Evolutionary conservation across 2,888 invertebrate species (phyloP).

Genomic region (Habroteleia sp.): DNA sequence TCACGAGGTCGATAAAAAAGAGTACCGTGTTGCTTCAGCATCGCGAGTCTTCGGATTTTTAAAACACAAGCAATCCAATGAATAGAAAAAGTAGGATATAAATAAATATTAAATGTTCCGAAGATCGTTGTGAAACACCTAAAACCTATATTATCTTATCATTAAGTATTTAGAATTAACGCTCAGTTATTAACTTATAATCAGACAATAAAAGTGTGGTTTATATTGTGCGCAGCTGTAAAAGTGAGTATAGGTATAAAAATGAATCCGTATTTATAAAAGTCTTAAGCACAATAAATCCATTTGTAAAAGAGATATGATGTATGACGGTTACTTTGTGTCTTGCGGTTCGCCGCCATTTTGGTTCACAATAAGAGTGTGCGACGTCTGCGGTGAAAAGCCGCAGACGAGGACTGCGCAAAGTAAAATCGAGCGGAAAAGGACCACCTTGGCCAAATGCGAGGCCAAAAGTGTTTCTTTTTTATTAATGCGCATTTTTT

Average conservation of each 20-base stretch:
- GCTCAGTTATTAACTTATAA: conserved; percentile 28
- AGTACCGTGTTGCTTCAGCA: too few relatives aligned
- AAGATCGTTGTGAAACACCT: too few relatives aligned
- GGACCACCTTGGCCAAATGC: conserved; percentile 50
- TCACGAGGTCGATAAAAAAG: too few relatives aligned
- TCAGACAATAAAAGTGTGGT: conserved; percentile 38
- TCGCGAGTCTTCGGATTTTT: too few relatives aligned
- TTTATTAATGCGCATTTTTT: conserved; percentile 13
- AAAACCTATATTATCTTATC: conserved; percentile 42
- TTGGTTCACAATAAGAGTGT: conserved; percentile 57
- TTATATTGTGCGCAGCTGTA: conserved; percentile 14
- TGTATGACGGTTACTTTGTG: conserved; percentile 49
- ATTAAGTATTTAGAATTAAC: conserved; percentile 8
- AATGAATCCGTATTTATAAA: conserved; percentile 52
- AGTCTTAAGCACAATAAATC: conserved; percentile 45
- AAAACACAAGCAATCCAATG: too few relatives aligned
- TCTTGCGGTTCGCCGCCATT: conserved; percentile 64
- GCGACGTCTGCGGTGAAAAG: conserved; percentile 57
- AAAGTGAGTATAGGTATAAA: conserved; percentile 13
- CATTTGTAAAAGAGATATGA: conserved; percentile 42
- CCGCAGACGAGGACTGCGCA: conserved; percentile 59
- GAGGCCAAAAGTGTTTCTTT: conserved; percentile 1
- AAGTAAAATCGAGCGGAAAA: conserved; percentile 41
- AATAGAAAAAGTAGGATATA: too few relatives aligned
- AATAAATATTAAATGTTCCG: too few relatives aligned